These are phyloP conservation scores for Venustoraphidia nigricollis DNA, from an alignment of 2,888 invertebrate genomes.

Conservation along the genomic window DNA sequence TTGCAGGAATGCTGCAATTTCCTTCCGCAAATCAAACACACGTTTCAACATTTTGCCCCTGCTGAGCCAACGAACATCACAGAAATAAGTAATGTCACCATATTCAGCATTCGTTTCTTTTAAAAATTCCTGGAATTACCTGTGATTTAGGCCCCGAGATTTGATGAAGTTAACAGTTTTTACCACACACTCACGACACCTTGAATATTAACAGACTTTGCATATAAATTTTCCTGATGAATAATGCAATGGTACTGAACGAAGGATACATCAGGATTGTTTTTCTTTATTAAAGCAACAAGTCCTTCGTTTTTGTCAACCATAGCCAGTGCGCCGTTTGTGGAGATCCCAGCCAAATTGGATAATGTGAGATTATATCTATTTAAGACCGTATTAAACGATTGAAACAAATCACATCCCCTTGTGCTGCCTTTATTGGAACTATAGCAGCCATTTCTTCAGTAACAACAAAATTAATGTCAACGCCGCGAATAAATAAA, in stretches of 20 bases:
- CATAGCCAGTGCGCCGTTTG: constrained; percentile 12
- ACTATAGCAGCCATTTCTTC: constrained; percentile 6
- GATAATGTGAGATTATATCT: constrained; percentile 7
- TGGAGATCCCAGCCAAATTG: constrained; percentile 10
- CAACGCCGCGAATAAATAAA: constrained; percentile 6
- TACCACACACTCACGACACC: constrained; percentile 10
- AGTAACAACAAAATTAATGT: constrained; percentile 1
- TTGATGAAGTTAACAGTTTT: constrained; percentile 13
- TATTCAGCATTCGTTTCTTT: constrained; percentile 10
- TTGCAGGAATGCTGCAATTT: not conserved
- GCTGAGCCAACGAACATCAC: constrained; percentile 11
- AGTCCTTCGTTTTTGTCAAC: constrained; percentile 9
- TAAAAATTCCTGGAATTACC: constrained; percentile 13
- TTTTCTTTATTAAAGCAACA: constrained; percentile 7
- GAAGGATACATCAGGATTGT: constrained; percentile 7
- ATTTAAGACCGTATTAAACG: constrained; percentile 7
- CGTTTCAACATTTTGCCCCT: constrained; percentile 8
- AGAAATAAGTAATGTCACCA: constrained; percentile 11
- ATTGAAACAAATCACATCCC: constrained; percentile 10
- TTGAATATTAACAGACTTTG: constrained; percentile 10
- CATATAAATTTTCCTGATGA: constrained; percentile 14
- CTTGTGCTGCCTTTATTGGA: constrained; percentile 2
- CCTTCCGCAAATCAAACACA: not conserved
- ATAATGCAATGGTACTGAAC: constrained; percentile 14
- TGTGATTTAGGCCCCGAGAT: constrained; percentile 14